A percentile compares a stretch with the other conserved stretches of the same genome.
Evolutionary conservation across 1,140 invertebrate genomes (phyloP).

Genomic region (Drosophila santomea): DNA sequence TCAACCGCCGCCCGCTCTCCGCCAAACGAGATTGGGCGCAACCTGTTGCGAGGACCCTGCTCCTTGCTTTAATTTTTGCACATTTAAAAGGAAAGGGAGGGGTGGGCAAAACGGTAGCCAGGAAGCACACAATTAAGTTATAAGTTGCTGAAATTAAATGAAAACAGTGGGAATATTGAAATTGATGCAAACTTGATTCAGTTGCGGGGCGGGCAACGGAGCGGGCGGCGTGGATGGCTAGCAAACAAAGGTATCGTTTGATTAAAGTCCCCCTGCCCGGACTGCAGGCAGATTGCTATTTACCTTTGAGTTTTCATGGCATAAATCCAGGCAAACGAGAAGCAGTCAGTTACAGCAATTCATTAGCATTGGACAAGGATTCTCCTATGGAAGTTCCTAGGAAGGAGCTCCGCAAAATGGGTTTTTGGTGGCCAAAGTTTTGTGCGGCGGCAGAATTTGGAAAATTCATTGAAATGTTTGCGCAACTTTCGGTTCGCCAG

Average conservation of each 20-base stretch:
- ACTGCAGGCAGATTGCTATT: constrained; percentile 52
- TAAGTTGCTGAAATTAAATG: constrained; percentile 81
- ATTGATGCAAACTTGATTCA: constrained; percentile 81
- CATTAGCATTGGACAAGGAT: constrained; percentile 59
- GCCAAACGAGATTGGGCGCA: constrained; percentile 60
- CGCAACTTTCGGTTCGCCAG: constrained; percentile 62
- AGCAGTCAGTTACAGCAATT: constrained; percentile 76
- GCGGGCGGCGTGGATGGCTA: constrained; percentile 20
- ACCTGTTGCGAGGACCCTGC: constrained; percentile 68
- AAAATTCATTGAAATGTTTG: constrained; percentile 79
- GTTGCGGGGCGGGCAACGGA: constrained; percentile 1
- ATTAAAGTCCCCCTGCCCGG: constrained; percentile 58
- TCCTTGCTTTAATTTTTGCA: constrained; percentile 76
- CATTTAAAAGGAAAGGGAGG: constrained; percentile 67
- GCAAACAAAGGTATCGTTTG: constrained; percentile 75
- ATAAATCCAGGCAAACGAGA: constrained; percentile 62
- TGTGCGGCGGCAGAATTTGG: constrained; percentile 59
- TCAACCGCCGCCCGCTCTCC: constrained; percentile 17
- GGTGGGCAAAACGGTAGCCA: constrained; percentile 14
- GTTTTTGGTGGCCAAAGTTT: constrained; percentile 54
- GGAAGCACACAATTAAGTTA: constrained; percentile 82
- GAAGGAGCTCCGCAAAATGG: constrained; percentile 10
- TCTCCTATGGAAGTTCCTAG: constrained; percentile 1
- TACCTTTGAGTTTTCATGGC: constrained; percentile 78
- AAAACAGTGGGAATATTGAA: constrained; percentile 83